Evolutionary conservation across 2,113 vertebrate genomes (phyloP), one percentile per base, ranked within the genome.

Genomic region (Dasyprocta punctata): DNA sequence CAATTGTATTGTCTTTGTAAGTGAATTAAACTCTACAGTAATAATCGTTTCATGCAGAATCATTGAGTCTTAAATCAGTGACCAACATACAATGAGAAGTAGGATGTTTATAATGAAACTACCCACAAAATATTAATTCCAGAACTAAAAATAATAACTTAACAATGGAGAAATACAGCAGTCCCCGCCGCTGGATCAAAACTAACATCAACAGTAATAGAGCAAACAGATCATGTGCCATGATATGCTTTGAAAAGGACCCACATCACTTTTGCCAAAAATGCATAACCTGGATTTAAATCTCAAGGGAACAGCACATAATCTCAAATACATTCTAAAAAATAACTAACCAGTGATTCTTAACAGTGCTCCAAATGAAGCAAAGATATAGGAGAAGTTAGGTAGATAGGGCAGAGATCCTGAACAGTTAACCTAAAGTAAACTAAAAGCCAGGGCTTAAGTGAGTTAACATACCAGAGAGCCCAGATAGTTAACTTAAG

Each of bases 1-100:
- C 73, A 54, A 69, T 47, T 89, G 9, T 38, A 84, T 80, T 89
- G 28, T 90, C 73, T 94, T 97, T 82, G 69, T 58, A 92, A 90
- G n/a, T 82, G 65, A 96, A 82, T 95, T 69, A 69, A 92, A 85
- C 63, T 49, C 54, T 71, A 65, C 26, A 20, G 36, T 56, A 86
- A 63, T 90, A 60, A 91, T 3, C 92, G 33, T 95, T 89, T 92
- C 75, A 86, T 67, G 54, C 24, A 41, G 63, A 92, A 60, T 84
- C 22, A 60, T 28, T 78, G 38, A 90, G 69, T 73, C 61, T 86
- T 86, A 81, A 93, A 87, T 82, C 88, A 90, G 24, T 30, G 11
- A 8, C 11, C 4, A 86, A 95, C 89, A 86, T 13, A 38, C 6
- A 3, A 28, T 30, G 12, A 94, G 49, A 93, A 95, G 89, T 1